Conservation (phyloP, 23 tunicate genomes). For the Trididemnum nubilum region DNA sequence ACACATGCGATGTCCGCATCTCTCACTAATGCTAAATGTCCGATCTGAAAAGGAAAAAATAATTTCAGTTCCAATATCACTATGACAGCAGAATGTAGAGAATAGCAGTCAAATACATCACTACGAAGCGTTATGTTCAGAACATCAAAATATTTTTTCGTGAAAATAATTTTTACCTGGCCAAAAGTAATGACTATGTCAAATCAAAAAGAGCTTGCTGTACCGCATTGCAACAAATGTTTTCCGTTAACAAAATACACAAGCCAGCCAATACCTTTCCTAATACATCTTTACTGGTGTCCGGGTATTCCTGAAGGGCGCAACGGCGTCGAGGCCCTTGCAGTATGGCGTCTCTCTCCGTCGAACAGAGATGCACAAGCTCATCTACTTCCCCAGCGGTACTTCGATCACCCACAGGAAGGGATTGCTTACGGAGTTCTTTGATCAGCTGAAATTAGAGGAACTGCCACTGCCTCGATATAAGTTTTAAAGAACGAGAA, state of each 20-base stretch:
- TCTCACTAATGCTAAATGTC: constrained; percentile 68
- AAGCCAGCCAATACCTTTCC: no score
- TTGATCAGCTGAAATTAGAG: constrained; percentile 34
- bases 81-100: no score
- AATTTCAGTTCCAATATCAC: no score
- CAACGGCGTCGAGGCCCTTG: constrained; percentile 68
- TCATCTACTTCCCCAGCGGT: constrained; percentile 31
- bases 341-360: constrained; percentile 44
- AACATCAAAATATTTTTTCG: neutral
- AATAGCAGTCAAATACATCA: no score
- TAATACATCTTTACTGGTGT: constrained; percentile 48
- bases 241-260: no score
- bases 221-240: no score
- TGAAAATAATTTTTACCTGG: no score
- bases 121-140: neutral
- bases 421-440: constrained; percentile 35
- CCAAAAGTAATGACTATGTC: no score
- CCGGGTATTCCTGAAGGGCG: constrained; percentile 64
- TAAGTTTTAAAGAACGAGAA: no score
- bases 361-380: constrained; percentile 28
- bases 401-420: constrained; percentile 9
- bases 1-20: constrained; percentile 62
- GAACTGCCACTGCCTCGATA: neutral
- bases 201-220: no score
- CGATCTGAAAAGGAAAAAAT: constrained; percentile 47